These are phyloP conservation scores for Dendroctonus ponderosae DNA, from an alignment of 1,140 invertebrate species.

Conservation along the genomic window DNA sequence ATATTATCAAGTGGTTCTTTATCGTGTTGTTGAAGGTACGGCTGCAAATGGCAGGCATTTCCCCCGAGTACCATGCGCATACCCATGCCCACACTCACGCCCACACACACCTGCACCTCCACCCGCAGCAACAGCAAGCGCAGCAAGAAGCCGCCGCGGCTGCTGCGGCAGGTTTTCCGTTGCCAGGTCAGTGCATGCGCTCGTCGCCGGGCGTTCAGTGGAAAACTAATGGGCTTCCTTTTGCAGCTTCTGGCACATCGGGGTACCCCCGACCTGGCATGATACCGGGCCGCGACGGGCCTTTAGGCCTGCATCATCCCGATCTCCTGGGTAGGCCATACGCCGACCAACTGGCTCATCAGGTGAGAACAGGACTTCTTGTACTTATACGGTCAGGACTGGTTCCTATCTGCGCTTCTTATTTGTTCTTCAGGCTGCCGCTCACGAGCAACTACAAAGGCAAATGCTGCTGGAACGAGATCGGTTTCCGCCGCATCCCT, in stretches of 20 bases:
- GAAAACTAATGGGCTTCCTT: constrained; percentile 5
- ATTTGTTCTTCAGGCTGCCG: constrained; percentile 55
- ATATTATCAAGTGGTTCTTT: constrained; percentile 36
- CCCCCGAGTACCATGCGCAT: constrained; percentile 77
- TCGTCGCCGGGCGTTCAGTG: constrained; percentile 30
- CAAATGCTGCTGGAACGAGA: constrained; percentile 82
- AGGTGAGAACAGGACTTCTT: constrained; percentile 52
- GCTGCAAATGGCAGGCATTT: constrained; percentile 82
- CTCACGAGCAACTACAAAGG: constrained; percentile 82
- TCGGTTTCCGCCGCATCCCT: constrained; percentile 65
- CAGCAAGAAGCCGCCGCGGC: constrained; percentile 64
- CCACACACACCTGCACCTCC: constrained; percentile 87
- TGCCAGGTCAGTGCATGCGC: constrained; percentile 55
- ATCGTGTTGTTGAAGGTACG: constrained; percentile 57
- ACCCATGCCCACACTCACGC: constrained; percentile 86
- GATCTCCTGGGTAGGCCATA: constrained; percentile 77
- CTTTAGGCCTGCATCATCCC: constrained; percentile 64
- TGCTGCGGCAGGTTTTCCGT: constrained; percentile 61
- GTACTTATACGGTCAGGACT: no score
- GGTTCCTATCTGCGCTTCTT: not conserved
- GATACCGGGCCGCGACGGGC: constrained; percentile 60
- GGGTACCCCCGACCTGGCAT: constrained; percentile 64
- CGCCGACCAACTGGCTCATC: constrained; percentile 79
- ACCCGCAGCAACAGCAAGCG: constrained; percentile 78
- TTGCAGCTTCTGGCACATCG: constrained; percentile 55